Base-by-base conservation (phyloP, 2,888 invertebrate genomes). In the Hydrotaea cyrtoneurina region DNA sequence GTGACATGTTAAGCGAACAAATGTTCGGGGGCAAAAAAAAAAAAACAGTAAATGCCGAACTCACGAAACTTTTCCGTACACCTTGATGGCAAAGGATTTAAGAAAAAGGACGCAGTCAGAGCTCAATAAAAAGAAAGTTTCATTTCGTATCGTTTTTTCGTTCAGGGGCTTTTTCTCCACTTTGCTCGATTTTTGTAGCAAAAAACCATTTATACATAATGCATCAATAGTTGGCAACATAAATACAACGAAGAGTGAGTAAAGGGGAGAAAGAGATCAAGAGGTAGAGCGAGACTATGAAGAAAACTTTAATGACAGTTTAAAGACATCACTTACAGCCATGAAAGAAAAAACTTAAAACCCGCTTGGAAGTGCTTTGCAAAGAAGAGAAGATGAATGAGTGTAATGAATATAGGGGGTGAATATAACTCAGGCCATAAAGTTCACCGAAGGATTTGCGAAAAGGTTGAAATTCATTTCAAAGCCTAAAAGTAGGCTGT, bases 221-320 rank as follows among this genome's bases (percentile, higher is more conserved):
- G 69, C 84, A 84, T 76, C 84, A 84, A 81, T 84, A 84, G 80
- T 74, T 84, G 75, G 78, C 71, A 80, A 81, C 72, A 75, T 62
- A 21, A 69, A 69, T 10, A 19, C 31, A 7, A 4, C 31, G 7
- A 2, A 31, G n/a, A 19, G 21, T 19, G 15, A 43, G 43, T 11
- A n/a, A n/a, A 31, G 31, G 2, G 31, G 31, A 66, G 43, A 36
- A 66, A 23, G 4, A 0, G 59, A n/a, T n/a, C n/a, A n/a, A 59
- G 15, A 31, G 59, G 15, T 26, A 39, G 15, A 59, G 4, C 2
- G 21, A 46, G 69, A 69, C 46, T 21, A 43, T 46, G 69, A 69
- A 46, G 69, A 86, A 89, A 90, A 90, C 89, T 90, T 90, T 91
- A 90, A 90, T 91, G 91, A 90, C 90, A 91, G 90, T 91, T 91